Percentiles rank a stretch among this genome's conserved stretches.
These are phyloP conservation scores for Xestia sexstrigata DNA, from an alignment of 2,888 invertebrate genomes.

Conservation along the genomic window DNA sequence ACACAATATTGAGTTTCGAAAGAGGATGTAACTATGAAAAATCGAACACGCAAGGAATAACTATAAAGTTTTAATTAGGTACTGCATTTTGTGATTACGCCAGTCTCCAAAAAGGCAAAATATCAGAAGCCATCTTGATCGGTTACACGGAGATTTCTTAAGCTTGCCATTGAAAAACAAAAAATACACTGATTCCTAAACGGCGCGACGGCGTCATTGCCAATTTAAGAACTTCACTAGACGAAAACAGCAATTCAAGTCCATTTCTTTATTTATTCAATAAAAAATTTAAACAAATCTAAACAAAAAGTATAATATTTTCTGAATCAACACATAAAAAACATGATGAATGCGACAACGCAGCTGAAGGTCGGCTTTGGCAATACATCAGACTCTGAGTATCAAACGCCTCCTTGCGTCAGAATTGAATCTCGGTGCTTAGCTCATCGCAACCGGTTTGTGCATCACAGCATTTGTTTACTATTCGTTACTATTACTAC, in stretches of 20 bases:
- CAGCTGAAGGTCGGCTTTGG: slow-evolving; percentile 53
- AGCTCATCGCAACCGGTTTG: slow-evolving; percentile 71
- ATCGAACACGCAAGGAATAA: neutral
- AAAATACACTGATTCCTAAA: slow-evolving; percentile 15
- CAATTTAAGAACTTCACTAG: slow-evolving; percentile 26
- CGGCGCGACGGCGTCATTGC: slow-evolving; percentile 23
- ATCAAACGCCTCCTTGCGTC: slow-evolving; percentile 65
- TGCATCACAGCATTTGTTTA: slow-evolving; percentile 65
- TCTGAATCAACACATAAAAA: slow-evolving; percentile 29
- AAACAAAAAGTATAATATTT: slow-evolving; percentile 30
- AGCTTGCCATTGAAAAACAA: neutral
- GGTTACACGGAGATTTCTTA: neutral
- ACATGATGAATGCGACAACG: slow-evolving; percentile 54
- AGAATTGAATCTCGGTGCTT: slow-evolving; percentile 57
- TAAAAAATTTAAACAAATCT: slow-evolving; percentile 22
- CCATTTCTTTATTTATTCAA: slow-evolving; percentile 42
- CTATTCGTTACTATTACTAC: slow-evolving; percentile 58
- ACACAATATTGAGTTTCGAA: neutral
- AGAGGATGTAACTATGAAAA: neutral
- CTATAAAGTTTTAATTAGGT: too few relatives aligned
- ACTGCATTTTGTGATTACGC: neutral
- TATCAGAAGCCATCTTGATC: neutral
- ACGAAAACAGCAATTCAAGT: slow-evolving; percentile 10
- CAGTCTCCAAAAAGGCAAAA: neutral
- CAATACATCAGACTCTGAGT: slow-evolving; percentile 53